Base-by-base conservation (phyloP, 2,797 vertebrate species). In the Dipus sagitta region DNA sequence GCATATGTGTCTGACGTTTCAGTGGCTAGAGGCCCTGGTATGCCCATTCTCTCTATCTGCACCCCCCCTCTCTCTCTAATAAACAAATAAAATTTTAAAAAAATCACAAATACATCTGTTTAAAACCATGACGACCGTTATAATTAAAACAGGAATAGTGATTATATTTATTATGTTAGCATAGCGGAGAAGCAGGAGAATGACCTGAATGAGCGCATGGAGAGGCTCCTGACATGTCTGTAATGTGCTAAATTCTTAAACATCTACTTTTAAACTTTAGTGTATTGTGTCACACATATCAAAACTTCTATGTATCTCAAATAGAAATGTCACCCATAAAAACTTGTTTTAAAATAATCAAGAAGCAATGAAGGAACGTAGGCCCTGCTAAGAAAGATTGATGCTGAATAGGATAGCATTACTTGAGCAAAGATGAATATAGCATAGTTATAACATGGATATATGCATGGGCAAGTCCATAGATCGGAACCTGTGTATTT, bases 391-490 rank as follows among this genome's bases (percentile, higher is more conserved):
- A 62, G 76, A 94, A 91, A 81, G 18, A 88, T 42, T 58, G 14
- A 80, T 10, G 74, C 58, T n/a, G 58, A 77, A 72, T 4, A 88
- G 64, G 58, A 52, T 23, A 26, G 26, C 82, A 85, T 65, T 30
- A 86, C 17, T 81, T 90, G 42, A 86, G 71, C 52, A 77, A 72
- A 28, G 76, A 80, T 58, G 72, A 89, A 67, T 65, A 42, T 67
- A 89, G 70, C 26, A 21, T 58, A 58, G 3, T 58, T 58, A 58
- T 58, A 17, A 20, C 13, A 86, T 0, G 30, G 52, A 54, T 54
- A 6, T 30, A 17, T 21, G 13, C 0, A 4, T 7, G 8, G 75
- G 32, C 54, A 86, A 30, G n/a, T 68, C n/a, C 32, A 81, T 30
- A 77, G 62, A 75, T 62, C 54, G 87, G 72, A 80, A 85, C 32